Evolutionary conservation across 2,888 invertebrate genomes (phyloP).

Genomic region (Caenorhabditis sp.): DNA sequence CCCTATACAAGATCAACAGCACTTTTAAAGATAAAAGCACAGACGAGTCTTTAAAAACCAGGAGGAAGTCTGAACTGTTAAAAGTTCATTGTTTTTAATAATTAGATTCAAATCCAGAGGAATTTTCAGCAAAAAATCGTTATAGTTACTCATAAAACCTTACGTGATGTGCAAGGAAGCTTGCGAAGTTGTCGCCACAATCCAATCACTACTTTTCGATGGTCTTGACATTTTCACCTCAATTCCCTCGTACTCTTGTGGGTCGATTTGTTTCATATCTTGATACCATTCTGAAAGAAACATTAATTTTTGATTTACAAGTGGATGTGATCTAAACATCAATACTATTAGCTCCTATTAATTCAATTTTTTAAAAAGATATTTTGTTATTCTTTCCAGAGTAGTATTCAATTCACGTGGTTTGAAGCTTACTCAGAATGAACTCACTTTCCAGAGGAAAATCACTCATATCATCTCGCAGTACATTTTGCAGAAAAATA

Average conservation of each 20-base stretch:
- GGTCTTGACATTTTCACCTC: constrained; percentile 28
- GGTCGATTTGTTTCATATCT: constrained; percentile 17
- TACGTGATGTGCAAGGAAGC: constrained; percentile 32
- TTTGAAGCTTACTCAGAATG: too few relatives aligned
- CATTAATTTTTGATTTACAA: neutral
- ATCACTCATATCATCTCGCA: constrained; percentile 11
- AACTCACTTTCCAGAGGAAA: constrained; percentile 29
- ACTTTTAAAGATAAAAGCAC: too few relatives aligned
- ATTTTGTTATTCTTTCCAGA: too few relatives aligned
- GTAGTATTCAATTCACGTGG: too few relatives aligned
- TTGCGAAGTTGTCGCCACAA: constrained; percentile 25
- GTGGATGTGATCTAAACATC: too few relatives aligned
- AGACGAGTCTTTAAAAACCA: too few relatives aligned
- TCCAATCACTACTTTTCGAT: constrained; percentile 19
- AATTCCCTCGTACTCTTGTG: constrained; percentile 29
- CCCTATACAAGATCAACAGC: too few relatives aligned
- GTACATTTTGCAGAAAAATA: constrained; percentile 19
- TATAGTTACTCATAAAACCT: too few relatives aligned
- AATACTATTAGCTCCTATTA: too few relatives aligned
- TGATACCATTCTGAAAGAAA: constrained; percentile 24
- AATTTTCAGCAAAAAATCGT: too few relatives aligned
- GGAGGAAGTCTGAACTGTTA: neutral
- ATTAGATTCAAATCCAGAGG: too few relatives aligned
- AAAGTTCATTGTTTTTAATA: neutral
- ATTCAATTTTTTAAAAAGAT: too few relatives aligned